Base-by-base conservation (phyloP, 2,888 invertebrate species). In the Tetragonula carbonaria region DNA sequence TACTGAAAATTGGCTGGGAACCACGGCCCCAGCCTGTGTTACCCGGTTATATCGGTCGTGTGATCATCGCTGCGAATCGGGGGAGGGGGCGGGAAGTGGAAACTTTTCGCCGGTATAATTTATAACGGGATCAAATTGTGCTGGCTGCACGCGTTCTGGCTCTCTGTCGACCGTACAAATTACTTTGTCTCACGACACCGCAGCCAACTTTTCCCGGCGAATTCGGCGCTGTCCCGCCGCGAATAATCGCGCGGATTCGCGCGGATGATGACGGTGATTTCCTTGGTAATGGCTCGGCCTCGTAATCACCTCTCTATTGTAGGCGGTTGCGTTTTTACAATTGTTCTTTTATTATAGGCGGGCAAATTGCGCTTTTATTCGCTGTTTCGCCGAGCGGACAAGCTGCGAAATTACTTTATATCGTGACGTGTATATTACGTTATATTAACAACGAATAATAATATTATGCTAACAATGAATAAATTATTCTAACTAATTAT, bases 1-100 rank as follows among this genome's bases (percentile, higher is more conserved):
- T 79, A 74, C 57, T 23, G 78, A 82, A 81, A 82, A 75, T 63
- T 70, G 38, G 21, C 16, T 28, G 2, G 28, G 23, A 53, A 70
- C 71, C 78, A 65, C 68, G 45, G 62, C 16, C 4, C 8, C 78
- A 59, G 23, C 28, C 72, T 51, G 80, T 23, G 14, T 8, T 45
- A 8, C 55, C 18, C n/a, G 21, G 23, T 68, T 59, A 72, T 28
- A 45, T 33, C 66, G 53, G n/a, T 38, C 71, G 67, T 70, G 70
- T 70, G 70, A 80, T 80, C 66, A 33, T 57, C 67, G 14, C 51
- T 55, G 57, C 16, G 45, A 74, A 55, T 59, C 11, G 28, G 57
- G 57, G 8, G 38, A 38, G 38, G 8, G 45, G 45, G 8, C 45
- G 45, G 2, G 8, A 45, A 45, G 45, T 53, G 62, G n/a, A n/a